Evolutionary conservation across 2,113 vertebrate genomes (phyloP), one percentile per base, ranked within the genome.

Genomic region (Colistium nudipinnis): DNA sequence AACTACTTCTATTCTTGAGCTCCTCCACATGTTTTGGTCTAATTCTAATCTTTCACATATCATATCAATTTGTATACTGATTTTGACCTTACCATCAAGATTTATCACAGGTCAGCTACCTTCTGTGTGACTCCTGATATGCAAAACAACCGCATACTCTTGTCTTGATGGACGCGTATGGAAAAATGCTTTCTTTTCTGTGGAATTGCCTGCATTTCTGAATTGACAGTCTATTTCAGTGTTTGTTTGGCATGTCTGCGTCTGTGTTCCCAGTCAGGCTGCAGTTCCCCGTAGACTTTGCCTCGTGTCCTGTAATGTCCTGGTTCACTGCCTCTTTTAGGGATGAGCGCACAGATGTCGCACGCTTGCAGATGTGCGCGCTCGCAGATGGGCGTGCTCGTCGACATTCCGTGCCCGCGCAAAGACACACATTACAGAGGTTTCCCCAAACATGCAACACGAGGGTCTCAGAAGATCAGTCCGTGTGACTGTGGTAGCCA

Each of bases 41-140:
- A n/a, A n/a, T n/a, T n/a, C n/a, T n/a, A n/a, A n/a, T n/a, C n/a
- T n/a, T n/a, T n/a, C n/a, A n/a, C n/a, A n/a, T n/a, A n/a, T n/a
- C n/a, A n/a, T n/a, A n/a, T n/a, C n/a, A n/a, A n/a, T n/a, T 10
- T n/a, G 7, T 6, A 2, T 25, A 6, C 9, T 14, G n/a, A 38
- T 38, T 3, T 41, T n/a, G 33, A 70, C 48, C 51, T 73, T 77
- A 56, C 47, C 68, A 47, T 49, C 19, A 67, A 7, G 48, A 71
- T 70, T 76, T 80, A 57, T 76, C 81, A 55, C 59, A 65, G 59
- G 68, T 70, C 81, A 77, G 62, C 78, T 61, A 70, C 31, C 38
- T 74, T 74, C 75, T 64, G 61, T 68, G 62, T 67, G 79, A 51
- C 45, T 79, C 24, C 14, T 62, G 27, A 38, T 47, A 66, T 22